A percentile compares a stretch with the other conserved stretches of the same genome.
Evolutionary conservation across 2,888 invertebrate species (phyloP).

Genomic region (Stenodema calcarata): DNA sequence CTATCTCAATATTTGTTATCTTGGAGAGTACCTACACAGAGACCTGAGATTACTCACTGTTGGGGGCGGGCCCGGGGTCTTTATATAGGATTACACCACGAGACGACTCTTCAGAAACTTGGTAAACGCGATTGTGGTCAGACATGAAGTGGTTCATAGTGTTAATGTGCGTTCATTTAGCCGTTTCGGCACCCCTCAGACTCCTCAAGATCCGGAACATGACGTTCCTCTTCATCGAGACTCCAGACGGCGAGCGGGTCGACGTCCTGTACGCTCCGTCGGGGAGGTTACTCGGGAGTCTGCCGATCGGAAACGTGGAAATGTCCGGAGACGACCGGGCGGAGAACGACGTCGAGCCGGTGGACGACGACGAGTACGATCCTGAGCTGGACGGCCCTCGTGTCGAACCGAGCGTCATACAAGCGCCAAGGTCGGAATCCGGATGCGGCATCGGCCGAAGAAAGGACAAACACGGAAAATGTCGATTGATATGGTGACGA

Average conservation of each 20-base stretch:
- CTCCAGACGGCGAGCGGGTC: conserved; percentile 11
- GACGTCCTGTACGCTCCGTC: conserved; percentile 24
- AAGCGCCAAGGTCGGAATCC: conserved; percentile 23
- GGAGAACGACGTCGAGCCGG: neutral
- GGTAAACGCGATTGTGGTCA: neutral
- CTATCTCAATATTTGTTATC: neutral
- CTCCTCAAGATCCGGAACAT: conserved; percentile 18
- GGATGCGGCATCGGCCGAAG: conserved; percentile 11
- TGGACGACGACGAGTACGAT: neutral
- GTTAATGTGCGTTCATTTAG: neutral
- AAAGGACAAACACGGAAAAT: conserved; percentile 11
- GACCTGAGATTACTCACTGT: neutral
- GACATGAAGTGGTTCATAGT: neutral
- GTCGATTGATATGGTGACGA: conserved; percentile 28
- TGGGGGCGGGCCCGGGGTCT: neutral
- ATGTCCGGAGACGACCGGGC: neutral
- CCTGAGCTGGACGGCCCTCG: conserved; percentile 23
- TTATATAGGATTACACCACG: neutral
- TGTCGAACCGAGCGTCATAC: conserved; percentile 32
- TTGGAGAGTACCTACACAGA: neutral
- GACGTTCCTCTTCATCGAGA: conserved; percentile 23
- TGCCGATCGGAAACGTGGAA: neutral
- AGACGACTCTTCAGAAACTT: neutral
- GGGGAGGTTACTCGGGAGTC: neutral
- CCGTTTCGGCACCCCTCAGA: neutral